Evolutionary conservation across 1,140 invertebrate genomes (phyloP), one percentile per base, ranked within the genome.

Genomic region (Lysiphlebus fabarum): DNA sequence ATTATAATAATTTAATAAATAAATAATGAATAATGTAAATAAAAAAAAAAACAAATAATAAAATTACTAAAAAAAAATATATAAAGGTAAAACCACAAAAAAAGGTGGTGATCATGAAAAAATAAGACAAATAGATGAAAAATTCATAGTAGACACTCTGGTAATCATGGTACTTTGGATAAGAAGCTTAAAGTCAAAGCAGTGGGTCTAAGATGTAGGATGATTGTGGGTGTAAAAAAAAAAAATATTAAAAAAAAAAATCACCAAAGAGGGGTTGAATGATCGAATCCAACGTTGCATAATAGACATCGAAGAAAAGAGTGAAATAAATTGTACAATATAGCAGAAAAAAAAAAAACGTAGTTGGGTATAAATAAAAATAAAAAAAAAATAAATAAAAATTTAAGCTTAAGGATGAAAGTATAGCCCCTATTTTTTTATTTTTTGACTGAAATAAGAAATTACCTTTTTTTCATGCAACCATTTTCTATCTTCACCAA

Each of bases 111-210:
- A 63, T 63, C 60, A 4, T 26, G 17, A 26, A 44, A 7, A 26
- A 40, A 50, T 56, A 17, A 7, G 36, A 48, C 11, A 7, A 14
- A 43, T 41, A 40, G 49, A 41, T 36, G 51, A 38, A 42, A 49
- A 45, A 47, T 7, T 41, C 9, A 12, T 14, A 17, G 53, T 41
- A 47, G 54, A 60, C 43, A 55, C 48, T 36, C 44, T 45, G 44
- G 62, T 63, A 63, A 63, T 63, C 62, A 63, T 45, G 62, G 62
- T 60, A 55, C 62, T 63, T 60, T 58, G 55, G 62, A 63, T 63
- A 63, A 63, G 62, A 63, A 63, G 62, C 62, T 63, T 63, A 63
- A 57, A 50, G 57, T 41, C 49, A 44, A 12, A 11, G 55, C 14
- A 37, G 33, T 26, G 9, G 9, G 17, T 45, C 42, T 34, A 7